Evolutionary conservation across 2,113 vertebrate species (phyloP).

Genomic region (Syngnathus typhle): DNA sequence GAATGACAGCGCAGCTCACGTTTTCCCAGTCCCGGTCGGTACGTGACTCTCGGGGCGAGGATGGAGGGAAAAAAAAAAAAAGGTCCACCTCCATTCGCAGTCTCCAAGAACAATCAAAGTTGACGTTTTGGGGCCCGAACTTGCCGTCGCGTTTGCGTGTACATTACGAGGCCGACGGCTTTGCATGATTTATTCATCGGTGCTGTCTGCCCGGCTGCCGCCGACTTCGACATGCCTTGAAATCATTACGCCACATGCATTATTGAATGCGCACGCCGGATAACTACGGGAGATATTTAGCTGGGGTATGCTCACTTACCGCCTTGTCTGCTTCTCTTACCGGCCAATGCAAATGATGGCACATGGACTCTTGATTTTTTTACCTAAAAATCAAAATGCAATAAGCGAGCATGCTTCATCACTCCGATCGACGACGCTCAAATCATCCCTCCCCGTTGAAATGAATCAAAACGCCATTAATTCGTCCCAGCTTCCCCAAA

Average conservation of each 20-base stretch:
- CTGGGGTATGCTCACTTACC: conserved; percentile 40
- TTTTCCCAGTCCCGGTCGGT: conserved; percentile 54
- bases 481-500: no score
- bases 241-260: conserved; percentile 66
- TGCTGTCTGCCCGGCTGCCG: conserved; percentile 62
- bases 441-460: no score
- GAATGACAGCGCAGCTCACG: conserved; percentile 65
- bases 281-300: conserved; percentile 52
- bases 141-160: conserved; percentile 18
- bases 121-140: conserved; percentile 6
- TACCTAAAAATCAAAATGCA: no score
- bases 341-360: conserved; percentile 16
- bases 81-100: neutral
- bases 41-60: conserved; percentile 36
- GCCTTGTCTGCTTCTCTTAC: conserved; percentile 33
- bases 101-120: conserved; percentile 30
- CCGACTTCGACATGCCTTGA: conserved; percentile 61
- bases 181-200: conserved; percentile 67
- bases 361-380: neutral
- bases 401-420: no score
- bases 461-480: no score
- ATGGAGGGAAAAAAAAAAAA: conserved; percentile 25
- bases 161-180: conserved; percentile 43
- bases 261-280: conserved; percentile 61
- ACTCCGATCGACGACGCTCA: no score